phyloP scores from a whole-genome alignment of 2,888 invertebrate species.

The Ecdyonurus torrentis region DNA sequence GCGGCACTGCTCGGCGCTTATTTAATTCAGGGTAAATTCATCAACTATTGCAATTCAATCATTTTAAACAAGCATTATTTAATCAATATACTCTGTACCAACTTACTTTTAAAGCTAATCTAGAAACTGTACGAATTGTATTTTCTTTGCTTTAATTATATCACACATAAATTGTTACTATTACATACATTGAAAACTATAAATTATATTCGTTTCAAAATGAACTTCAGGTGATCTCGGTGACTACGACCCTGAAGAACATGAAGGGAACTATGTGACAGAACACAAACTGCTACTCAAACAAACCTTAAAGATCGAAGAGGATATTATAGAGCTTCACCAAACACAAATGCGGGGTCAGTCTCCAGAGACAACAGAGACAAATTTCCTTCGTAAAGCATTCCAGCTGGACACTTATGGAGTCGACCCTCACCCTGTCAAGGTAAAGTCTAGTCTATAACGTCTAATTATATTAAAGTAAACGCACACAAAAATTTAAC shows the following conservation, averaged over 20 bases:
- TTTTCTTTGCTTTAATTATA: too few relatives aligned
- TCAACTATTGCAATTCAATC: too few relatives aligned
- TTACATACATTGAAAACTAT: too few relatives aligned
- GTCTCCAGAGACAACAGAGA: conserved; percentile 73
- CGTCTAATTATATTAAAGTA: neutral
- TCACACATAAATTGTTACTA: too few relatives aligned
- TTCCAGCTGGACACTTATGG: conserved; percentile 91
- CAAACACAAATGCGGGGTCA: conserved; percentile 73
- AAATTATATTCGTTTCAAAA: too few relatives aligned
- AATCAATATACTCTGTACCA: too few relatives aligned
- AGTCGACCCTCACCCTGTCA: conserved; percentile 94
- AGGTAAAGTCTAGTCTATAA: conserved; percentile 38
- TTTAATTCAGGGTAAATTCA: conserved; percentile 79
- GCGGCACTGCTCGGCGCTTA: conserved; percentile 80
- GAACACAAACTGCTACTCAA: conserved; percentile 82
- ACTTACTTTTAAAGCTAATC: too few relatives aligned
- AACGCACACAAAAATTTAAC: too few relatives aligned
- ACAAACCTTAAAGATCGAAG: conserved; percentile 83
- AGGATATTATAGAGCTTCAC: conserved; percentile 84
- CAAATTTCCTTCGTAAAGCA: conserved; percentile 78
- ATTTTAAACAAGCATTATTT: too few relatives aligned
- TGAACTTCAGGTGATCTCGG: conserved; percentile 94
- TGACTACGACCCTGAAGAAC: conserved; percentile 78
- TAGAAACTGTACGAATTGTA: too few relatives aligned
- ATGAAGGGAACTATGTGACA: conserved; percentile 76